Percentiles rank a stretch among this genome's conserved stretches.
phyloP scores from a whole-genome alignment of 2,797 vertebrate species.

The Pseudochirops corinnae region DNA sequence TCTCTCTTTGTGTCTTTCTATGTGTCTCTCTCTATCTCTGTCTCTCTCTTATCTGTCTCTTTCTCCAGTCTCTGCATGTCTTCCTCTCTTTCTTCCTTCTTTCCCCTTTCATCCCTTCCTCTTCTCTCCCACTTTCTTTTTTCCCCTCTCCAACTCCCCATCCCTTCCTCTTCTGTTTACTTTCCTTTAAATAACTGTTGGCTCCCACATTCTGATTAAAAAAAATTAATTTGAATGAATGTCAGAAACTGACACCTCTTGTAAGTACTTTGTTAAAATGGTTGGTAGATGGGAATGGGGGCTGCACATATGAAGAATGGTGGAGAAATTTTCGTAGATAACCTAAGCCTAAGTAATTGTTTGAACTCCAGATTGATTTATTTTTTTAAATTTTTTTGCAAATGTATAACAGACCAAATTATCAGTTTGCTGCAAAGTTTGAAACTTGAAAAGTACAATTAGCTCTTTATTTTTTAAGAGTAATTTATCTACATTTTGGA shows the following conservation, averaged over 20 bases:
- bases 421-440: conserved; percentile 50
- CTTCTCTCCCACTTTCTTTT: neutral
- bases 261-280: neutral
- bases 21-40: no score
- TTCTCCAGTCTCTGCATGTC: neutral
- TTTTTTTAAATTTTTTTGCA: conserved; percentile 38
- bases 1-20: no score
- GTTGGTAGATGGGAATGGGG: neutral
- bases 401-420: conserved; percentile 35
- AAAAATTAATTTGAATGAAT: neutral
- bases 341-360: conserved; percentile 15
- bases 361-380: conserved; percentile 13
- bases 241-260: neutral
- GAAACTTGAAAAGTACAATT: conserved; percentile 34
- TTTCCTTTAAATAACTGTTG: neutral
- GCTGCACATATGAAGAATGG: neutral
- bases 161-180: neutral
- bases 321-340: conserved; percentile 30
- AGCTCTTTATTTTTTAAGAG: conserved; percentile 34
- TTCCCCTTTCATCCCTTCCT: neutral
- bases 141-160: neutral
- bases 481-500: conserved; percentile 46
- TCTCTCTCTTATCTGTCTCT: conserved; percentile 26
- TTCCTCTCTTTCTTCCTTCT: neutral
- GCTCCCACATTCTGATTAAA: neutral